Base-by-base conservation (phyloP, 2,797 vertebrate species). In the Myotis findleyi region DNA sequence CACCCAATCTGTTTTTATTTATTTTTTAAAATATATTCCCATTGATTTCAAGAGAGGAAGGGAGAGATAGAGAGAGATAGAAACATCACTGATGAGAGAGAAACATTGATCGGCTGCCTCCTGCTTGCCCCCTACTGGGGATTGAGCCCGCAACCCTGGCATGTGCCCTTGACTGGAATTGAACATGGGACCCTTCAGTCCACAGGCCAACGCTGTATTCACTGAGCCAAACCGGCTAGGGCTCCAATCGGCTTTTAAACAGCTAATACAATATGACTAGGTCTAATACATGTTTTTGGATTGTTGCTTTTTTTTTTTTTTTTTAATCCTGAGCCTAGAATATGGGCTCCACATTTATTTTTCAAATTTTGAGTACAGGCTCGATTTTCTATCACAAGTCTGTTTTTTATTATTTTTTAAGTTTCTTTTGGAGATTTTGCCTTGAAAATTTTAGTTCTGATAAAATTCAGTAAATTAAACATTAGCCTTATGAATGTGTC, bases 401-500 rank as follows among this genome's bases (percentile, higher is more conserved):
- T 93, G 11, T 9, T 69, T 83, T 27, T 30, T 62, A 2, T 30
- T 6, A 6, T 62, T 27, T 62, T 62, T 62, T 36, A 7, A 89
- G 49, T 9, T 94, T 93, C 38, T 41, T n/a, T 79, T 92, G 86
- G 30, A 77, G 64, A 59, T 95, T 92, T 91, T 93, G 73, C 68
- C n/a, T 75, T 18, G n/a, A 55, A 83, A 95, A 89, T 21, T 75
- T 92, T 97, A 93, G 93, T 93, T 95, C 97, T 97, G 96, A 92
- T 95, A 64, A 59, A 92, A 36, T 72, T 77, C 80, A 95, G 87
- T 95, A 94, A 93, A 72, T 6, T 27, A 62, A 75, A 76, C 83
- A 38, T 85, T 97, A 16, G 89, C 94, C 96, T 73, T 64, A 88
- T 75, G 88, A 97, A 96, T 93, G 87, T 97, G 71, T 98, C 97